A percentile compares a stretch with the other conserved stretches of the same genome.
Conservation (phyloP, 2,888 invertebrate species). For the Amphipyra berbera region DNA sequence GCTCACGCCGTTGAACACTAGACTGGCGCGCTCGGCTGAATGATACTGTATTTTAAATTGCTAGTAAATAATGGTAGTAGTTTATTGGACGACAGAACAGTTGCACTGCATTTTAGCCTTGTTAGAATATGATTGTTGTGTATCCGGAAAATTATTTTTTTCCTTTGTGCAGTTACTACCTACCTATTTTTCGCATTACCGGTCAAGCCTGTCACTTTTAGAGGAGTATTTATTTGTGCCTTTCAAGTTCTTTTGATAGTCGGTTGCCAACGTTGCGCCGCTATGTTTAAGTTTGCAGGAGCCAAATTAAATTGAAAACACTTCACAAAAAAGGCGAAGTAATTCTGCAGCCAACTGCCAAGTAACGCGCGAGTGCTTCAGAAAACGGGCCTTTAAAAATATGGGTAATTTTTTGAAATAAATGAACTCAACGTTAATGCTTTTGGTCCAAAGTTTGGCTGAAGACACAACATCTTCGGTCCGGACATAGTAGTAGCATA, state of each 20-base stretch:
- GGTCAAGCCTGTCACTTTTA: constrained; percentile 40
- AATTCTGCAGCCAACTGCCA: constrained; percentile 3
- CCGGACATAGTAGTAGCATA: not conserved
- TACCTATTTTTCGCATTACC: constrained; percentile 39
- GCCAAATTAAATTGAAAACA: constrained; percentile 6
- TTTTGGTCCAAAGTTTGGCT: not conserved
- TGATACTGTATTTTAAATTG: constrained; percentile 71
- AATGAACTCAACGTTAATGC: not conserved
- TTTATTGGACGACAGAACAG: constrained; percentile 60
- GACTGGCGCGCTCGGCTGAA: constrained; percentile 72
- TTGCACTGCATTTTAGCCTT: constrained; percentile 60
- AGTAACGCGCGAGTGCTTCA: constrained; percentile 1
- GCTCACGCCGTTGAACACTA: constrained; percentile 69
- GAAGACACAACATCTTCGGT: not conserved
- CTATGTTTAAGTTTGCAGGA: constrained; percentile 2
- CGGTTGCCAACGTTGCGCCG: constrained; percentile 10
- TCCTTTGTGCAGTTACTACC: constrained; percentile 28
- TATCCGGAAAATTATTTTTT: constrained; percentile 52
- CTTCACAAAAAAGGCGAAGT: constrained; percentile 10
- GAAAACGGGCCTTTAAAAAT: not conserved
- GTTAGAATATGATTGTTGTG: constrained; percentile 58
- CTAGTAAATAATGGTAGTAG: constrained; percentile 63
- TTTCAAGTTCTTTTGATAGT: constrained; percentile 31
- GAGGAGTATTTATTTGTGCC: constrained; percentile 34
- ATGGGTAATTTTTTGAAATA: not conserved